These are phyloP conservation scores for Diplodus sargus DNA, from an alignment of 2,797 vertebrate genomes.

Conservation along the genomic window DNA sequence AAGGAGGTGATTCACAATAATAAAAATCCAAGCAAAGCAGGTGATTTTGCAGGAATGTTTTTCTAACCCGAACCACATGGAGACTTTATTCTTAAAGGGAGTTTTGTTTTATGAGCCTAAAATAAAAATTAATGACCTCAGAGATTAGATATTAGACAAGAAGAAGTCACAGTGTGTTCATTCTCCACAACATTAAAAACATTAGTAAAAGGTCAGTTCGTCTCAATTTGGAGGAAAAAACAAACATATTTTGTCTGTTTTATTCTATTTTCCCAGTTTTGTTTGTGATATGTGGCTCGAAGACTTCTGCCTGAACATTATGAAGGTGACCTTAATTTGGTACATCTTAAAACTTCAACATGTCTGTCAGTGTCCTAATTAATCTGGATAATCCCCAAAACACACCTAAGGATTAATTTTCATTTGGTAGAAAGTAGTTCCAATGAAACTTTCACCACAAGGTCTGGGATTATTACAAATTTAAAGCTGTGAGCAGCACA, in stretches of 20 bases:
- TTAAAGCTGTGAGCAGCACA: neutral
- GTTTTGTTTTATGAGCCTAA: constrained; percentile 40
- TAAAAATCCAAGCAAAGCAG: constrained; percentile 45
- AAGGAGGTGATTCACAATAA: constrained; percentile 60
- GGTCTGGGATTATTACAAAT: neutral
- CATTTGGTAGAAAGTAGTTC: no score
- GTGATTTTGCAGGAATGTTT: constrained; percentile 45
- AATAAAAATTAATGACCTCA: constrained; percentile 51
- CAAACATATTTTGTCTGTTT: neutral
- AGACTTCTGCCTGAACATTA: neutral
- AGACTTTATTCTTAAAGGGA: constrained; percentile 24
- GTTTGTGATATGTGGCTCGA: neutral
- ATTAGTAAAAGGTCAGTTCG: no score
- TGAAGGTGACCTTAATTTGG: neutral
- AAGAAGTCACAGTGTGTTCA: constrained; percentile 17
- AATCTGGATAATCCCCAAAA: neutral
- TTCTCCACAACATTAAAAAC: neutral
- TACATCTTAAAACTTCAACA: neutral
- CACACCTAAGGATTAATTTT: neutral
- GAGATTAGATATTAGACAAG: constrained; percentile 41
- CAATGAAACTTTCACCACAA: neutral
- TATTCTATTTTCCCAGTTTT: neutral
- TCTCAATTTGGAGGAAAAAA: neutral
- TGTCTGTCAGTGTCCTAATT: neutral
- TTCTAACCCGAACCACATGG: constrained; percentile 57